Base-by-base conservation (phyloP, 35 echinoderm and acorn worm species). In the Patiria miniata region DNA sequence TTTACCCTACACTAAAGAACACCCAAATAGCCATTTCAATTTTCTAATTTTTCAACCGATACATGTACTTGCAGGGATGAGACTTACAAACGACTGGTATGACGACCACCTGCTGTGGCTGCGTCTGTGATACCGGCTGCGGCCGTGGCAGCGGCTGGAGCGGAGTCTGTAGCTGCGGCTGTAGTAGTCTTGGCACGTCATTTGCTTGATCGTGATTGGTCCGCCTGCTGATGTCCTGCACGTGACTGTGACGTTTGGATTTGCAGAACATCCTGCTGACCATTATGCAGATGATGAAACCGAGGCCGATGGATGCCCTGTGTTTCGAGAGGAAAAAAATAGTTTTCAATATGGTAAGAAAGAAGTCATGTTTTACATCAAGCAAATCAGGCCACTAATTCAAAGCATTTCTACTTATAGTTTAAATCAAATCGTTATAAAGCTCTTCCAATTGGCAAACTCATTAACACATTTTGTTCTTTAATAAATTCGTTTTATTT, bases 21-120 rank as follows among this genome's bases (percentile, higher is more conserved):
- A n/a, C n/a, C n/a, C n/a, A n/a, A n/a, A n/a, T n/a, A n/a, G n/a
- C n/a, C n/a, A n/a, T n/a, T n/a, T n/a, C n/a, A n/a, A n/a, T n/a
- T n/a, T n/a, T n/a, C n/a, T n/a, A n/a, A n/a, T n/a, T n/a, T n/a
- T n/a, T n/a, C n/a, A n/a, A n/a, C n/a, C n/a, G n/a, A n/a, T n/a
- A n/a, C n/a, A n/a, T n/a, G n/a, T n/a, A n/a, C n/a, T n/a, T n/a
- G n/a, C n/a, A n/a, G n/a, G n/a, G n/a, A n/a, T n/a, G 12, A 47
- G 29, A 73, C 65, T 73, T 73, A 73, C 65, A 73, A 26, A 73
- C 26, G 34, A 73, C 65, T 36, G 65, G 65, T 30, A 73, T 30
- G 10, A 73, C 65, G 0, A 73, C 26, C 21, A 73, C 65, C 29
- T 73, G 65, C 9, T 73, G 65, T 30, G 17, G 61, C 61, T 69